Evolutionary conservation across 2,113 vertebrate genomes (phyloP).

Genomic region (Xerus inauris): DNA sequence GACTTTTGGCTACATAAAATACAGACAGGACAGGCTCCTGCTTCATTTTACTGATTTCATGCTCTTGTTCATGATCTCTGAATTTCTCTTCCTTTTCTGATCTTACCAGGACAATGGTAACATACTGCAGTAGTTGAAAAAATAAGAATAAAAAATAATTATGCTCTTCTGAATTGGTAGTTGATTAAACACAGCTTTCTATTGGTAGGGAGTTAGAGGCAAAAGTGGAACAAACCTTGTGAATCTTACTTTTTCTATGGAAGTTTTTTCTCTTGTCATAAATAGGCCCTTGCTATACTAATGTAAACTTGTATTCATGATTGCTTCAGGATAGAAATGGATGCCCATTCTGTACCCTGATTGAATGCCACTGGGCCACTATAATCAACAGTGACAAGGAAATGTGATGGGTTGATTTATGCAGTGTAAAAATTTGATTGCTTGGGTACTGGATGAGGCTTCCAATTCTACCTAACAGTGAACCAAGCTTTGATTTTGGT

Average conservation of each 20-base stretch:
- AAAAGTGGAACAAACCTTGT: neutral
- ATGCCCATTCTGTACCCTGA: neutral
- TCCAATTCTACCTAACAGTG: neutral
- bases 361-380: neutral
- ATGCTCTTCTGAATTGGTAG: neutral
- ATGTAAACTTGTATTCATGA: neutral
- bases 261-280: neutral
- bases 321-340: neutral
- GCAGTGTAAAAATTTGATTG: neutral
- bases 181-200: constrained; percentile 27
- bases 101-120: neutral
- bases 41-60: neutral
- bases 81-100: neutral
- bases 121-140: neutral
- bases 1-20: neutral
- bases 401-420: constrained; percentile 15
- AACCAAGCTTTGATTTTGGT: neutral
- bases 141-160: constrained; percentile 49
- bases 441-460: neutral
- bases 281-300: neutral
- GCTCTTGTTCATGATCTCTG: neutral
- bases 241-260: neutral
- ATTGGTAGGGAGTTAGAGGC: neutral
- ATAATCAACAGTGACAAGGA: neutral
- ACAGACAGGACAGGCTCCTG: neutral